These are phyloP conservation scores for Spisula solida DNA, from an alignment of 2,888 invertebrate genomes.

Conservation along the genomic window DNA sequence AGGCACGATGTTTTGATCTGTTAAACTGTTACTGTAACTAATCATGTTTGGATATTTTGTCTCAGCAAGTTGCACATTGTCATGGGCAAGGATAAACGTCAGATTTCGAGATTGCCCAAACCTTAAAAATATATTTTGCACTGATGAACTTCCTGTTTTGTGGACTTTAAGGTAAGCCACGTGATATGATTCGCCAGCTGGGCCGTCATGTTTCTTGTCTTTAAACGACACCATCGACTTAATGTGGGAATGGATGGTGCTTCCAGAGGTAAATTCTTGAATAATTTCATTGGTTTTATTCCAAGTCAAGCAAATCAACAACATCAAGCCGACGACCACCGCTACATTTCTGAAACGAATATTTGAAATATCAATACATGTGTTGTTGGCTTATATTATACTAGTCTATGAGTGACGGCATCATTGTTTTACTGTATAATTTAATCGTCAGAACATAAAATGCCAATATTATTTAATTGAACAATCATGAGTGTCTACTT, in stretches of 20 bases:
- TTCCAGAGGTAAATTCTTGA: neutral
- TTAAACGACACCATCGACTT: neutral
- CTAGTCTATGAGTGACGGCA: too few species aligned
- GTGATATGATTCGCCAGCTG: slow-evolving; percentile 55
- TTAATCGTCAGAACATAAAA: too few species aligned
- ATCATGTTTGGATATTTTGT: slow-evolving; percentile 63
- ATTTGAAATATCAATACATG: neutral
- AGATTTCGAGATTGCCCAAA: slow-evolving; percentile 68
- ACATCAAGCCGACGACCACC: neutral
- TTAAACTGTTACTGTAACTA: slow-evolving; percentile 51
- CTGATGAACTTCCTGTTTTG: slow-evolving; percentile 74
- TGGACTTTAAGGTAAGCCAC: slow-evolving; percentile 75
- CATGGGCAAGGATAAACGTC: slow-evolving; percentile 69
- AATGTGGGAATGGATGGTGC: neutral
- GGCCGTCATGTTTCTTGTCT: neutral
- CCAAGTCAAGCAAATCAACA: slow-evolving; percentile 32
- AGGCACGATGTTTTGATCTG: slow-evolving; percentile 62
- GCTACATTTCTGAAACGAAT: slow-evolving; percentile 21
- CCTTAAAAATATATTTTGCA: slow-evolving; percentile 71
- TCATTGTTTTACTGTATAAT: too few species aligned
- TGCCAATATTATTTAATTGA: too few species aligned
- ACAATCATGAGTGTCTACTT: too few species aligned
- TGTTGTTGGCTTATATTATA: neutral
- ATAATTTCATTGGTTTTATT: slow-evolving; percentile 29
- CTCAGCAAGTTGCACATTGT: slow-evolving; percentile 45